A percentile compares a stretch with the other conserved stretches of the same genome.
Evolutionary conservation across 2,888 invertebrate species (phyloP).

Genomic region (Temnothorax rugatulus): DNA sequence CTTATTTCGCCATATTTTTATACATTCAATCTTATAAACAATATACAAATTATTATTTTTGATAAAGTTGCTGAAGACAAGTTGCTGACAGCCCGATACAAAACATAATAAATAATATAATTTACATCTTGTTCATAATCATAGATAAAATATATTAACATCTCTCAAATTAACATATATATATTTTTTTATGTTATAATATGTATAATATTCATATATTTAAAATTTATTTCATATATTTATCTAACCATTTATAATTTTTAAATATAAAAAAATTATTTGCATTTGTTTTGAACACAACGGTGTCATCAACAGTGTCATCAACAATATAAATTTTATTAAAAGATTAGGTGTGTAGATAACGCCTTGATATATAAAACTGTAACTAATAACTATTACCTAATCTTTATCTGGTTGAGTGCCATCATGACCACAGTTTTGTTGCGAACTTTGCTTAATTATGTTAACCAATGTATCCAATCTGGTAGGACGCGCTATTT

Average conservation of each 20-base stretch:
- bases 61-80: background rate
- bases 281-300: conserved; percentile 9
- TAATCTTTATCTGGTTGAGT: conserved; percentile 67
- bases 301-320: background rate
- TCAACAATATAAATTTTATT: conserved; percentile 16
- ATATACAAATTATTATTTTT: conserved; percentile 12
- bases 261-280: conserved; percentile 21
- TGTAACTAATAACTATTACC: background rate
- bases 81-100: background rate
- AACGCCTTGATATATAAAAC: background rate
- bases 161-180: background rate
- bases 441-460: conserved; percentile 79
- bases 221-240: conserved; percentile 9
- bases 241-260: background rate
- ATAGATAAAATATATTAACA: conserved; percentile 18
- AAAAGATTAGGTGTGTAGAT: background rate
- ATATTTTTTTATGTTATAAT: no score
- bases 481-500: conserved; percentile 79
- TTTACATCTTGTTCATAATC: background rate
- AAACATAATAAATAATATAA: conserved; percentile 19
- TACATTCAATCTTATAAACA: background rate
- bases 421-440: conserved; percentile 65
- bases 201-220: background rate
- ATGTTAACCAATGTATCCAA: conserved; percentile 80
- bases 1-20: background rate